Percentiles rank a stretch among this genome's conserved stretches.
These are phyloP conservation scores for Trematomus loennbergii DNA, from an alignment of 2,113 vertebrate species.

Conservation along the genomic window DNA sequence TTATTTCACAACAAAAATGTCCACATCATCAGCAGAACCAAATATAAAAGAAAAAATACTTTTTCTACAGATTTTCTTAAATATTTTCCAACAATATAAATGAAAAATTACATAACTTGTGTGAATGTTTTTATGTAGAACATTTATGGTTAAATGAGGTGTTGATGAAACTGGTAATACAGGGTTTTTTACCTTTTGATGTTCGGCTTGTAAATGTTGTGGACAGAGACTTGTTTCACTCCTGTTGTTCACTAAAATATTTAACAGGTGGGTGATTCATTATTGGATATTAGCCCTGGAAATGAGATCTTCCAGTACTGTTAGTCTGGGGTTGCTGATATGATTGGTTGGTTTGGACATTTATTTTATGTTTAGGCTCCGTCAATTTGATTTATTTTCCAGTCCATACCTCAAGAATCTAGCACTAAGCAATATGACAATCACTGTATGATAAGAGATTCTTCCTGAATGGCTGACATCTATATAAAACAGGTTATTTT, in stretches of 20 bases:
- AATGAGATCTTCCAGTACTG: neutral
- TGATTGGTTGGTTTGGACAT: neutral
- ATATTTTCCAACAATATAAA: neutral
- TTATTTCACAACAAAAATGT: neutral
- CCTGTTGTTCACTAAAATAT: too few relatives aligned
- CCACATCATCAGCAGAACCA: neutral
- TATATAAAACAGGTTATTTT: neutral
- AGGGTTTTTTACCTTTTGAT: neutral
- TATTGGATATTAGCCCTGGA: too few relatives aligned
- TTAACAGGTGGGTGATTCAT: too few relatives aligned
- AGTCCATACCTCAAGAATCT: neutral
- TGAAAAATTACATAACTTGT: neutral
- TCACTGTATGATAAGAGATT: neutral
- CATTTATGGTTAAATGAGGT: neutral
- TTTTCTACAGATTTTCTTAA: too few relatives aligned
- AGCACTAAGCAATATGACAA: constrained; percentile 25
- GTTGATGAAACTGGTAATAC: neutral
- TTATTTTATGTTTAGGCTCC: neutral
- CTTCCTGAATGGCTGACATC: neutral
- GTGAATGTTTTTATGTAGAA: neutral
- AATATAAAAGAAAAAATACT: neutral
- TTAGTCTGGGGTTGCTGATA: neutral
- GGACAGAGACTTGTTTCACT: neutral
- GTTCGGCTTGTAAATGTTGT: neutral
- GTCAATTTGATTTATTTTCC: neutral